phyloP scores from a whole-genome alignment of 1,140 invertebrate genomes.

The Papilio polyxenes region DNA sequence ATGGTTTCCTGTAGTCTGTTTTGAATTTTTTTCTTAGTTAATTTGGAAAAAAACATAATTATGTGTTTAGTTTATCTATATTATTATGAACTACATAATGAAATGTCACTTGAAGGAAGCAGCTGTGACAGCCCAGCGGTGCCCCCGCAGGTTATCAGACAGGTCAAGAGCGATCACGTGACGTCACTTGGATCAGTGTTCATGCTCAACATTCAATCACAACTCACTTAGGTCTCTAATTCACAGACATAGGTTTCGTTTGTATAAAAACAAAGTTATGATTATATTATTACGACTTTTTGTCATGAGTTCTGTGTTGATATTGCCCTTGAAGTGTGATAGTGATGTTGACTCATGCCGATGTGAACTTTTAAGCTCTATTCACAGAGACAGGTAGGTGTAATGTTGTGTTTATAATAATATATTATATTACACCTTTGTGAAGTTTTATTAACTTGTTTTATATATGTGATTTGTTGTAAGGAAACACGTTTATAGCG shows the following conservation, averaged over 20 bases:
- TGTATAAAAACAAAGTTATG: conserved; percentile 28
- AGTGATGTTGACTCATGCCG: conserved; percentile 21
- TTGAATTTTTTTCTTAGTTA: too few relatives aligned
- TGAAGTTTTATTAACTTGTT: conserved; percentile 13
- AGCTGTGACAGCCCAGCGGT: conserved; percentile 21
- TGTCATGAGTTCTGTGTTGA: conserved; percentile 27
- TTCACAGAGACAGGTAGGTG: conserved; percentile 22
- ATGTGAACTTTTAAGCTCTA: conserved; percentile 36
- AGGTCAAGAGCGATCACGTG: conserved; percentile 50
- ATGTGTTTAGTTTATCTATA: too few relatives aligned
- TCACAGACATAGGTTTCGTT: neutral
- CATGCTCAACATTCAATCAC: conserved; percentile 26
- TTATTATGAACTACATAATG: neutral
- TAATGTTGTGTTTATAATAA: conserved; percentile 9
- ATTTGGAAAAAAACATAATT: too few relatives aligned
- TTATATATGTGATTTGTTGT: neutral
- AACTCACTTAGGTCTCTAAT: conserved; percentile 9
- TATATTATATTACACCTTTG: neutral
- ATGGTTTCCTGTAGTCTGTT: too few relatives aligned
- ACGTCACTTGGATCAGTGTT: conserved; percentile 38
- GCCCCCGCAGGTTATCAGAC: conserved; percentile 51
- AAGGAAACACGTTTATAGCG: neutral
- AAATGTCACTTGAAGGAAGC: conserved; percentile 22
- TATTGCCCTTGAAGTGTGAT: conserved; percentile 27
- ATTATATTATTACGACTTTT: neutral